These are phyloP conservation scores for Acromyrmex charruanus DNA, from an alignment of 1,140 invertebrate species.

Conservation along the genomic window DNA sequence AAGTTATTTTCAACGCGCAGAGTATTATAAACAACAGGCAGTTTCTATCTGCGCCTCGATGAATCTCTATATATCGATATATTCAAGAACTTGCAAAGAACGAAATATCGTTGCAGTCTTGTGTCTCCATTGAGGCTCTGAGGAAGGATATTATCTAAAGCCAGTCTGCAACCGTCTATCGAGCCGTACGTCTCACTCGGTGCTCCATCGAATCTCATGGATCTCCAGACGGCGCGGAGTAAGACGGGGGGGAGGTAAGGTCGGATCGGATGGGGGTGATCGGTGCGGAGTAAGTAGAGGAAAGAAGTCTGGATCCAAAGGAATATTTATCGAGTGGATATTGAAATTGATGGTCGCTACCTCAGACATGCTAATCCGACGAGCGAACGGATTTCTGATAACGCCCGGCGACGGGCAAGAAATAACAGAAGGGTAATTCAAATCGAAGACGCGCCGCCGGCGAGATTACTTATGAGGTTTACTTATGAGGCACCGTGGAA, in stretches of 20 bases:
- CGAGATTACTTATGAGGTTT: conserved; percentile 79
- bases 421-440: conserved; percentile 78
- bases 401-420: conserved; percentile 76
- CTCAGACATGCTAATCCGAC: conserved; percentile 81
- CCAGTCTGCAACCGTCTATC: conserved; percentile 75
- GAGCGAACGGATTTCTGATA: conserved; percentile 78
- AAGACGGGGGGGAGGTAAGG: neutral
- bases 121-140: conserved; percentile 42
- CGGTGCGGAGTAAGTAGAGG: conserved; percentile 68
- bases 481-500: conserved; percentile 71
- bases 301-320: conserved; percentile 78
- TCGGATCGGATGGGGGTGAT: conserved; percentile 56
- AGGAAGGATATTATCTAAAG: conserved; percentile 79
- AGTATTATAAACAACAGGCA: conserved; percentile 6
- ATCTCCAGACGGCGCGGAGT: conserved; percentile 63
- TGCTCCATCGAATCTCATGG: conserved; percentile 73
- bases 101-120: conserved; percentile 73
- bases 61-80: conserved; percentile 35
- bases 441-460: conserved; percentile 76
- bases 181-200: conserved; percentile 68
- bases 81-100: conserved; percentile 67
- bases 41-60: neutral
- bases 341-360: conserved; percentile 81
- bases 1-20: neutral
- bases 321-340: conserved; percentile 82